Evolutionary conservation across 2,888 invertebrate genomes (phyloP).

Genomic region (Chloroclystis v-ata): DNA sequence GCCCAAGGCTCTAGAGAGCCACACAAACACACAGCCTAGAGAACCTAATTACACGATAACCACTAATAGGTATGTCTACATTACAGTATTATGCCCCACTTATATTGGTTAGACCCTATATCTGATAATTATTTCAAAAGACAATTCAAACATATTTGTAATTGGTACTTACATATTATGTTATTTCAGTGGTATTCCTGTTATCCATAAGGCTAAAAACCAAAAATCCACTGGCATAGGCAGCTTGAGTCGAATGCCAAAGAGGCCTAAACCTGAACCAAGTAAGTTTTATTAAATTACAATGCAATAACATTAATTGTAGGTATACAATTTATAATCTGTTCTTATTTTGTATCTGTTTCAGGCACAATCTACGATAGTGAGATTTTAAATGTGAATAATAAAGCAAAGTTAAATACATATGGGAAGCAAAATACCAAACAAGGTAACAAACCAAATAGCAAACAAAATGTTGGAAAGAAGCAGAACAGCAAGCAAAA

Average conservation of each 20-base stretch:
- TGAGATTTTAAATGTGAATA: slow-evolving; percentile 51
- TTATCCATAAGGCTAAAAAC: slow-evolving; percentile 54
- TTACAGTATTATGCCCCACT: no score
- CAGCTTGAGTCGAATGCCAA: slow-evolving; percentile 55
- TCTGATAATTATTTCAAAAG: background rate
- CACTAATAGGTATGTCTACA: slow-evolving; percentile 56
- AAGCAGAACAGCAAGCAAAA: background rate
- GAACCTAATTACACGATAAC: slow-evolving; percentile 62
- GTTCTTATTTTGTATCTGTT: slow-evolving; percentile 22
- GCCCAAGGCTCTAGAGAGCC: slow-evolving; percentile 44
- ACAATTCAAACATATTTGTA: background rate
- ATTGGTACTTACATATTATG: background rate
- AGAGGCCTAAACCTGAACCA: slow-evolving; percentile 43
- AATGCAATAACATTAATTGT: background rate
- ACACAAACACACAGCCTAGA: no score
- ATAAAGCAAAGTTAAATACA: slow-evolving; percentile 59
- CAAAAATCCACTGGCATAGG: slow-evolving; percentile 51
- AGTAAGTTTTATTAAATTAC: slow-evolving; percentile 32
- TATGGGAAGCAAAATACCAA: slow-evolving; percentile 43
- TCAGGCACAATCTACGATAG: slow-evolving; percentile 47
- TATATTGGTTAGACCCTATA: no score
- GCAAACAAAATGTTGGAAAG: slow-evolving; percentile 37
- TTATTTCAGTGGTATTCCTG: slow-evolving; percentile 51
- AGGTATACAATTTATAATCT: background rate
- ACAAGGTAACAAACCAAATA: background rate